These are phyloP conservation scores for Astreopora myriophthalma DNA, from an alignment of 64 coral and sea anemone species.

Conservation along the genomic window DNA sequence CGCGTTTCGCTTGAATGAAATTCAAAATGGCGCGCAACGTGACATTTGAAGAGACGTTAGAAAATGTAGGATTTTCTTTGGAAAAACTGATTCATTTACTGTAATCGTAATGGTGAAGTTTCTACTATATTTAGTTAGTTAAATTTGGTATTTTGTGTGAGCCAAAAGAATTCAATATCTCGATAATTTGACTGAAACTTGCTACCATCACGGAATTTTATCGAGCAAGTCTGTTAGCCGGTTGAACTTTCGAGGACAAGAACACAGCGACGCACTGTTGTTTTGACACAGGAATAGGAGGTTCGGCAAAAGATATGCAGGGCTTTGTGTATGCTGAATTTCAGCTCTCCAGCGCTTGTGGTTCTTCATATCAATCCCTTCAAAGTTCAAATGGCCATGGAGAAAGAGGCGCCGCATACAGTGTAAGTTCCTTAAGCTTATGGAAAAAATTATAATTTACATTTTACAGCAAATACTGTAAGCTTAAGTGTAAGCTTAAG, in stretches of 20 bases:
- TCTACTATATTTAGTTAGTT: neutral
- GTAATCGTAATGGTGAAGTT: too few species aligned
- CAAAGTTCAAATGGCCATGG: neutral
- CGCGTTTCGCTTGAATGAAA: neutral
- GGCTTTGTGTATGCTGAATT: neutral
- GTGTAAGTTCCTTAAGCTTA: neutral
- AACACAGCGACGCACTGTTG: neutral
- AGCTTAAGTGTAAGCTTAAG: too few species aligned
- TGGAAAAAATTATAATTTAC: too few species aligned
- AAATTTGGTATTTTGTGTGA: neutral
- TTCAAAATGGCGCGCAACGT: neutral
- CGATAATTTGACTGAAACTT: neutral
- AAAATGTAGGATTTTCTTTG: neutral
- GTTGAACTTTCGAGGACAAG: neutral
- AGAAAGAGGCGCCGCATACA: neutral
- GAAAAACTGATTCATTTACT: too few species aligned
- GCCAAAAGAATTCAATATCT: neutral
- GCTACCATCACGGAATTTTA: too few species aligned
- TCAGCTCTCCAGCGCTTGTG: neutral
- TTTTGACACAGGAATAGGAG: neutral
- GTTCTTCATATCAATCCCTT: conserved; percentile 12
- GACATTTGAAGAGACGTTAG: too few species aligned
- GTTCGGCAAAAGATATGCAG: neutral
- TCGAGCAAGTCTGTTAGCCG: neutral
- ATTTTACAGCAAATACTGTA: too few species aligned